Conservation (phyloP, 2,797 vertebrate species). For the Lithobates pipiens region DNA sequence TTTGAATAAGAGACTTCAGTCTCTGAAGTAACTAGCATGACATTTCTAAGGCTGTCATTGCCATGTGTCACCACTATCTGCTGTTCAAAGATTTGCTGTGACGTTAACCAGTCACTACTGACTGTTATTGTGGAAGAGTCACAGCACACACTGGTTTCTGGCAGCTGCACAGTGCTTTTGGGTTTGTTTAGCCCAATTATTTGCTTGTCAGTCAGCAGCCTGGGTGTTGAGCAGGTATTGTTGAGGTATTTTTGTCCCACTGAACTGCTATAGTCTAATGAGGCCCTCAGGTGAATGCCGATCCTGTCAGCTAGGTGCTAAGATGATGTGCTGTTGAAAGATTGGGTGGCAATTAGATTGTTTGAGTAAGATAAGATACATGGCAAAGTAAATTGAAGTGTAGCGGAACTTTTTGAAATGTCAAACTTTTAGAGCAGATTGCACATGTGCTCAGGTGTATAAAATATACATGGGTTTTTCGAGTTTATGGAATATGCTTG, state of each 20-base stretch:
- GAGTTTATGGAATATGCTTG: neutral
- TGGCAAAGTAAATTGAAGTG: slow-evolving; percentile 72
- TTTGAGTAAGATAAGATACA: slow-evolving; percentile 71
- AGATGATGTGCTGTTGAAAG: slow-evolving; percentile 72
- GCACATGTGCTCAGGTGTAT: slow-evolving; percentile 10
- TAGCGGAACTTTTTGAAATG: slow-evolving; percentile 64
- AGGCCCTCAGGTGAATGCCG: slow-evolving; percentile 82
- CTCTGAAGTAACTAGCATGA: slow-evolving; percentile 65
- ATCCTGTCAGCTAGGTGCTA: slow-evolving; percentile 73
- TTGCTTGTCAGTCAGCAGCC: slow-evolving; percentile 80
- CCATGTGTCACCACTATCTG: slow-evolving; percentile 63
- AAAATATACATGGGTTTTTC: slow-evolving; percentile 38
- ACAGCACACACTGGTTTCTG: slow-evolving; percentile 60
- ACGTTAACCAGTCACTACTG: slow-evolving; percentile 76
- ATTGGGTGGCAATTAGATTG: slow-evolving; percentile 72
- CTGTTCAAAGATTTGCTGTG: slow-evolving; percentile 78
- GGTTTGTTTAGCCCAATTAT: slow-evolving; percentile 88
- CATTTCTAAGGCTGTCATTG: slow-evolving; percentile 73
- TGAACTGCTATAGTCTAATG: slow-evolving; percentile 76
- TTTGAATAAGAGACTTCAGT: slow-evolving; percentile 47
- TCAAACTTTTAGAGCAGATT: slow-evolving; percentile 67
- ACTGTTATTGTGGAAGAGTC: slow-evolving; percentile 74
- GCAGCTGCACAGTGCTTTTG: slow-evolving; percentile 72
- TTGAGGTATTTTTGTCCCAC: slow-evolving; percentile 73
- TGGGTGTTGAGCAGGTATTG: slow-evolving; percentile 67